A percentile compares a stretch with the other conserved stretches of the same genome.
Evolutionary conservation across 2,797 vertebrate genomes (phyloP).

Genomic region (Mormyrus hasselquistii): DNA sequence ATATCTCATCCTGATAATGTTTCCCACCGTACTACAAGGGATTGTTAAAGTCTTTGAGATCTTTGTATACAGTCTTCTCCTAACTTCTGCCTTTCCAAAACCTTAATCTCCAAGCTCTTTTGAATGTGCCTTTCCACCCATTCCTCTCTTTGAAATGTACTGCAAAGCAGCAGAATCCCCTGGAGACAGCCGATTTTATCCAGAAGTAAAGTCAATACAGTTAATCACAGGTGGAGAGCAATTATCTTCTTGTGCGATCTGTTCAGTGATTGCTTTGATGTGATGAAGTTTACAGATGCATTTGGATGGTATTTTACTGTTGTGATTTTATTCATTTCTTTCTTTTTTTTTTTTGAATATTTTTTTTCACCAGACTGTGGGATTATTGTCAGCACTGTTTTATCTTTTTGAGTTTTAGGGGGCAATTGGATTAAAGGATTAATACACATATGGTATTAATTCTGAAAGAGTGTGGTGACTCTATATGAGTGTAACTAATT

Average conservation of each 20-base stretch:
- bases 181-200: not conserved
- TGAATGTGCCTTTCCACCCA: not conserved
- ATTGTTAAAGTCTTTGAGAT: not conserved
- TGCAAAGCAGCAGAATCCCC: not conserved
- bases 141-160: not conserved
- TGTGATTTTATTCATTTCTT: not conserved
- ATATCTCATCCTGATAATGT: not conserved
- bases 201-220: not conserved
- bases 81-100: not conserved
- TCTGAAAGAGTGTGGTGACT: not conserved
- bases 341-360: not conserved
- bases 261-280: not conserved
- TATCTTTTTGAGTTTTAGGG: not conserved
- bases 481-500: not conserved
- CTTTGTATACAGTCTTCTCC: not conserved
- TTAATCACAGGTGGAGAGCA: not conserved
- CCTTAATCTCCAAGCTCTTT: not conserved
- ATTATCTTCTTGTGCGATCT: not conserved
- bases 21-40: not conserved
- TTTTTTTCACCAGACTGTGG: not conserved
- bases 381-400: not conserved
- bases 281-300: not conserved
- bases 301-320: not conserved
- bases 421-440: not conserved
- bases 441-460: not conserved